These are phyloP conservation scores for Atrichornis clamosus DNA, from an alignment of 2,113 vertebrate genomes.

Conservation along the genomic window DNA sequence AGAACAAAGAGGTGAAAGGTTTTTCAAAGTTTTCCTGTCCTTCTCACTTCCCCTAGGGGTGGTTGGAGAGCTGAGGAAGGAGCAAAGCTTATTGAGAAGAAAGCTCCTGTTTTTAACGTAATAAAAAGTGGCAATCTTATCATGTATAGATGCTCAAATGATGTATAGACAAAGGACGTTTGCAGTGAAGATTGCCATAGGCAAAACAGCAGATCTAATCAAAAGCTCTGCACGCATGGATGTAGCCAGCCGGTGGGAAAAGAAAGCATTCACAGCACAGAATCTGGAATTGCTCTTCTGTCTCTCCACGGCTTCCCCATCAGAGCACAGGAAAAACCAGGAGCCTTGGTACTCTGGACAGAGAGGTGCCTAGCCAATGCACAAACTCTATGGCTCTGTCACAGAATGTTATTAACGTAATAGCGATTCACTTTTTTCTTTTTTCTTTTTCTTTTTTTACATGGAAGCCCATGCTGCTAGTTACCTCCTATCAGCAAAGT, in stretches of 20 bases:
- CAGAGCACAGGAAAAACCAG: not conserved
- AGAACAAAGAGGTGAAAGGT: slow-evolving; percentile 66
- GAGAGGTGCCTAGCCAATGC: not conserved
- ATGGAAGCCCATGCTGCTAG: not conserved
- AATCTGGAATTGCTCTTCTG: slow-evolving; percentile 50
- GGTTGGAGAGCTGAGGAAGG: slow-evolving; percentile 53
- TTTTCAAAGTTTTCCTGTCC: slow-evolving; percentile 52
- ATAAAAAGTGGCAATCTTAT: slow-evolving; percentile 61
- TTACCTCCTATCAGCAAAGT: not conserved
- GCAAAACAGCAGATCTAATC: slow-evolving; percentile 76
- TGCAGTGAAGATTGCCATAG: slow-evolving; percentile 66
- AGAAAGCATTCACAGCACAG: slow-evolving; percentile 32
- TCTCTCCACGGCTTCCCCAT: not conserved
- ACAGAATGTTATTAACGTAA: not conserved
- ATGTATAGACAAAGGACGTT: slow-evolving; percentile 61
- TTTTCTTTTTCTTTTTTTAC: not conserved
- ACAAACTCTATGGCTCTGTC: not conserved
- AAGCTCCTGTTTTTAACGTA: slow-evolving; percentile 52
- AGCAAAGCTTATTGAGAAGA: slow-evolving; percentile 58
- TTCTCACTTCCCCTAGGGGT: slow-evolving; percentile 58
- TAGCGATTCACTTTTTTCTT: not conserved
- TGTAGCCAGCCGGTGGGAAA: slow-evolving; percentile 65
- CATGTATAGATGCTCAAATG: slow-evolving; percentile 42
- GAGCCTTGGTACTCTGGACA: not conserved
- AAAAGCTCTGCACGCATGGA: slow-evolving; percentile 63